Evolutionary conservation across 2,888 invertebrate genomes (phyloP).

Genomic region (Dicyrtoma fusca): DNA sequence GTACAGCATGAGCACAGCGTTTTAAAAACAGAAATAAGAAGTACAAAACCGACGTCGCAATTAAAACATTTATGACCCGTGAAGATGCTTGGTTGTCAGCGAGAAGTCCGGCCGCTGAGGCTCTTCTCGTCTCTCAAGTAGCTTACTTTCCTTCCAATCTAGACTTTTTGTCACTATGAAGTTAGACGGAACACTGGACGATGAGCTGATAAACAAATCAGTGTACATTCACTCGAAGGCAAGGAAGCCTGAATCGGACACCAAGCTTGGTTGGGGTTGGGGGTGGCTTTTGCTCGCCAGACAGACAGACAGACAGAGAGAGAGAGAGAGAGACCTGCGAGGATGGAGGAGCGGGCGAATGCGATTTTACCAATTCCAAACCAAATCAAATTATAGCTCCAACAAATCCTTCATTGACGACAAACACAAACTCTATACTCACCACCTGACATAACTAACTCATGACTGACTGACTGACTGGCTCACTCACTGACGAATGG

Average conservation of each 20-base stretch:
- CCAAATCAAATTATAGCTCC: too few species aligned
- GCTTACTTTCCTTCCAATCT: too few species aligned
- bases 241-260: constrained; percentile 3
- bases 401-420: too few species aligned
- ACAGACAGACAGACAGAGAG: background rate
- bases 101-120: constrained; percentile 7
- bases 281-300: background rate
- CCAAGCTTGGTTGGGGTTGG: background rate
- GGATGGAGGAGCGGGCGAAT: background rate
- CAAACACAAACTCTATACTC: too few species aligned
- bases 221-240: constrained; percentile 11
- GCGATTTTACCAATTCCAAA: too few species aligned
- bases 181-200: constrained; percentile 11
- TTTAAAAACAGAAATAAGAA: background rate
- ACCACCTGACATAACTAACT: too few species aligned
- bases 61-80: background rate
- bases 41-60: background rate
- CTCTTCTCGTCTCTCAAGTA: background rate
- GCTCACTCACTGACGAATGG: too few species aligned
- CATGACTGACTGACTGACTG: too few species aligned
- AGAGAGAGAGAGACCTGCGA: background rate
- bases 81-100: background rate
- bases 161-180: constrained; percentile 11
- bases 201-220: constrained; percentile 24
- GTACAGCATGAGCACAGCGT: too few species aligned